Percentiles rank a stretch among this genome's conserved stretches.
These are phyloP conservation scores for Donacobius atricapilla DNA, from an alignment of 2,113 vertebrate species.

Conservation along the genomic window DNA sequence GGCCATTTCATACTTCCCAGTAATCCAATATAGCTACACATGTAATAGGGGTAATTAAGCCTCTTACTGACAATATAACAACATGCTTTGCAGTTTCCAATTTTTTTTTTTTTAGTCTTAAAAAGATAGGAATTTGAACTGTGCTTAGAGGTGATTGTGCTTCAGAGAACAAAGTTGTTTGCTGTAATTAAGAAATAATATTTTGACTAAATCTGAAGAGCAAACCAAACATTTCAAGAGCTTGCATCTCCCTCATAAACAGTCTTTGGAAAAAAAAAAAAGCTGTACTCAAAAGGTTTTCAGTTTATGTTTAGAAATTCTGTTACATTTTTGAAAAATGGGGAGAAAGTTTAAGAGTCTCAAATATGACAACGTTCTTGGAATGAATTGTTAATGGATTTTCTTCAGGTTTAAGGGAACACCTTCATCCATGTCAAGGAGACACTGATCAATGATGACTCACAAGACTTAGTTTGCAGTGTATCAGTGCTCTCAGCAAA, in stretches of 20 bases:
- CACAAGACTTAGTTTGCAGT: not conserved
- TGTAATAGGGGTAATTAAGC: not conserved
- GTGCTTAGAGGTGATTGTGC: not conserved
- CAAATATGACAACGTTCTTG: not conserved
- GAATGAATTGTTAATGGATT: not conserved
- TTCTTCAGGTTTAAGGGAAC: not conserved
- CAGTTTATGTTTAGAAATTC: not conserved
- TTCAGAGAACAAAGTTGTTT: not conserved
- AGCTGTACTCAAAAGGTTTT: not conserved
- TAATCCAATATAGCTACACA: not conserved
- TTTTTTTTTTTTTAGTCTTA: not conserved
- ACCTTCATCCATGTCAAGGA: not conserved
- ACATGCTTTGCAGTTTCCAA: not conserved
- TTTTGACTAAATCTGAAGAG: not conserved
- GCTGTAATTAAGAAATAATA: not conserved
- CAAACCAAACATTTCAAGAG: not conserved
- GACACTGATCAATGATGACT: not conserved
- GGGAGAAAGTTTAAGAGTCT: fast-evolving
- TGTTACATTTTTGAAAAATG: not conserved
- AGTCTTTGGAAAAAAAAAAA: not conserved
- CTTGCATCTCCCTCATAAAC: not conserved
- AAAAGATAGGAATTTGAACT: not conserved
- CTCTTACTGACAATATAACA: not conserved
- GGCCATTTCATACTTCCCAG: not conserved
- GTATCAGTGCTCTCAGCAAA: not conserved